Percentiles rank a stretch among this genome's conserved stretches.
Conservation (phyloP, 1,140 invertebrate species). For the Bombus polaris region DNA sequence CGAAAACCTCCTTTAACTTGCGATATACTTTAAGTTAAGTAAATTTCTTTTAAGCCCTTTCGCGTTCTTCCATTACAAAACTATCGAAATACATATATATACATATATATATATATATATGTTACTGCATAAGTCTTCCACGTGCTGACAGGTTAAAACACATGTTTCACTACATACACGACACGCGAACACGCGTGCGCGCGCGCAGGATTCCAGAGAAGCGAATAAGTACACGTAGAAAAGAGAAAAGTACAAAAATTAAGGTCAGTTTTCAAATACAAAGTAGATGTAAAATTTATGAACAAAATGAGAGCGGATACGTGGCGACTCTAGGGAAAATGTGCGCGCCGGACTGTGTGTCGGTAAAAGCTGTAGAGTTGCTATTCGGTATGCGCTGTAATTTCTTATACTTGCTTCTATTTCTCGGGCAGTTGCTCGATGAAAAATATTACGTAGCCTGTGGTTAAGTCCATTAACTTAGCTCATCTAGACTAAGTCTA, state of each 20-base stretch:
- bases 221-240: not conserved
- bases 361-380: no score
- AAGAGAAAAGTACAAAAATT: not conserved
- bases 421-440: no score
- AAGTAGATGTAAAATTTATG: not conserved
- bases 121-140: not conserved
- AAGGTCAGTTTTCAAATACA: not conserved
- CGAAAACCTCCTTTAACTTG: not conserved
- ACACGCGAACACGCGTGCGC: not conserved
- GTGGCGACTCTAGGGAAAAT: no score
- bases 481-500: no score
- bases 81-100: not conserved
- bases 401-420: no score
- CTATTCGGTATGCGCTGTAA: no score
- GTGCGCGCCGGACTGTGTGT: no score
- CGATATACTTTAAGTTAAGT: not conserved
- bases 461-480: no score
- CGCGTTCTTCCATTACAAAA: constrained; percentile 45
- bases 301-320: no score
- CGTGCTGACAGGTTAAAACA: constrained; percentile 34
- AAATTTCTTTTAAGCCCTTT: constrained; percentile 13
- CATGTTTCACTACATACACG: not conserved
- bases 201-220: not conserved
- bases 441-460: no score
- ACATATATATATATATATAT: not conserved